phyloP scores from a whole-genome alignment of 2,113 vertebrate species.

The Calonectris borealis region DNA sequence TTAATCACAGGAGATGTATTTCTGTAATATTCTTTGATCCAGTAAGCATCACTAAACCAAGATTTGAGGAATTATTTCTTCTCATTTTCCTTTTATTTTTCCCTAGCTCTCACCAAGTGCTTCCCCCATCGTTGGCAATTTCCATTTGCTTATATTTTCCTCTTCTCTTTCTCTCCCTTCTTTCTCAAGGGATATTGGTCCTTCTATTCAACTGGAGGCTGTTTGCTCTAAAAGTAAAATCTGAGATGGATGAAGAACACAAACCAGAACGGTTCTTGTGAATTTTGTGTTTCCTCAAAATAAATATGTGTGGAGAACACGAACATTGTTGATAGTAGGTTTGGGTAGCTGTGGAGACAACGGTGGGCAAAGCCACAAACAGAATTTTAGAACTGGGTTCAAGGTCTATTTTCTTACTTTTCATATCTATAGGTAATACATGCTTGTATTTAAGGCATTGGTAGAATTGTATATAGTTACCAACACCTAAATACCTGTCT shows the following conservation, averaged over 20 bases:
- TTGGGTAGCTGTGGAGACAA: background rate
- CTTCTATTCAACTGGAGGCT: background rate
- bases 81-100: background rate
- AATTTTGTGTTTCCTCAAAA: background rate
- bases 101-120: background rate
- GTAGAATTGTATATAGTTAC: background rate
- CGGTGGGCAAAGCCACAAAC: fast-evolving
- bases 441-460: background rate
- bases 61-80: background rate
- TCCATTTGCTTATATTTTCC: background rate
- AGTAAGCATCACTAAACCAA: background rate
- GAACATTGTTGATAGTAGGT: background rate
- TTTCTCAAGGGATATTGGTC: background rate
- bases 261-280: background rate
- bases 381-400: background rate
- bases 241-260: background rate
- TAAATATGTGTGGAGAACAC: background rate
- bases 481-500: background rate
- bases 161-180: background rate
- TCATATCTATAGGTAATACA: background rate
- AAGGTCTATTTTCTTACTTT: background rate
- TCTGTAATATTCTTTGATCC: background rate
- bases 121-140: background rate
- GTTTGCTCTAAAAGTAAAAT: background rate
- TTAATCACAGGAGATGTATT: background rate